Percentiles rank a stretch among this genome's conserved stretches.
These are phyloP conservation scores for Podarcis muralis DNA, from an alignment of 2,113 vertebrate species.

Conservation along the genomic window DNA sequence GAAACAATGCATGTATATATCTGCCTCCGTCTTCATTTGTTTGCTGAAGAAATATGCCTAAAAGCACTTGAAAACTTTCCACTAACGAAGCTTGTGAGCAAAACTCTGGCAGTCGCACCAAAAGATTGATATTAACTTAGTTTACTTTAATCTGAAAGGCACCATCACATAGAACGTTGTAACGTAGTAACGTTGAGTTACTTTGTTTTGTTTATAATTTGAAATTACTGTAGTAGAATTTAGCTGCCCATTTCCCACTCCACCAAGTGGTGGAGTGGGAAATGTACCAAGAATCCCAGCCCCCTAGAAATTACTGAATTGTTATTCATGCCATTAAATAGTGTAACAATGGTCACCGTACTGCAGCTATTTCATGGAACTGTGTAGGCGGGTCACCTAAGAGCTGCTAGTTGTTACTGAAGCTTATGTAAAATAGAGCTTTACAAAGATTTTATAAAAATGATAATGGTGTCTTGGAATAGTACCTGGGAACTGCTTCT, in stretches of 20 bases:
- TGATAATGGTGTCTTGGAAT: conserved; percentile 10
- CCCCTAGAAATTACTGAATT: background rate
- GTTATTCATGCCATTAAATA: background rate
- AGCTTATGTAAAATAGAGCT: background rate
- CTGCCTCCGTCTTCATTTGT: background rate
- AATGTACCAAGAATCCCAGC: no score
- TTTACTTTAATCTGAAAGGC: background rate
- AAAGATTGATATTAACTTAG: background rate
- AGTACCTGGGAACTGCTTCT: conserved; percentile 74
- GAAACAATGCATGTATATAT: background rate
- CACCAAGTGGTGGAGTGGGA: no score
- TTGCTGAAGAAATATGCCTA: background rate
- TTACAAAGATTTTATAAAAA: background rate
- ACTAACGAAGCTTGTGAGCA: background rate
- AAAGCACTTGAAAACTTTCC: background rate
- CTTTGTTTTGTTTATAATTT: background rate
- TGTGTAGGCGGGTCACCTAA: background rate
- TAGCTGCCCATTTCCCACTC: background rate
- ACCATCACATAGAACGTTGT: background rate
- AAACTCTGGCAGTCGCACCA: background rate
- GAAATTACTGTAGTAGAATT: background rate
- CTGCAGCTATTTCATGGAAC: background rate
- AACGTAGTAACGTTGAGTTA: background rate
- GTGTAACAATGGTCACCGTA: background rate
- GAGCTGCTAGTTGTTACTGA: background rate